phyloP scores from a whole-genome alignment of 1,140 invertebrate genomes.

The Brachionus paranguensis region DNA sequence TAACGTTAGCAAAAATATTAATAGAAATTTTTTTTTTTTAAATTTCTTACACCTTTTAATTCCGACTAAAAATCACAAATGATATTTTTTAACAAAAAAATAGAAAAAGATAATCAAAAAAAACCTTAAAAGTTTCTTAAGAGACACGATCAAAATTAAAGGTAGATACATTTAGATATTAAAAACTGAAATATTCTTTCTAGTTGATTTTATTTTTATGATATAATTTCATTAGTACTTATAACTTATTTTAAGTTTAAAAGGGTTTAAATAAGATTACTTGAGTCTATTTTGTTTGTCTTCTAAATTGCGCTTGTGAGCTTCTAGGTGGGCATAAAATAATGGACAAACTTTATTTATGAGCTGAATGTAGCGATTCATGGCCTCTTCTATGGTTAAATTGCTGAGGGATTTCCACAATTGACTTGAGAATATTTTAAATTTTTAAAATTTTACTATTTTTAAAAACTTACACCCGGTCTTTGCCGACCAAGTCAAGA shows the following conservation, averaged over 20 bases:
- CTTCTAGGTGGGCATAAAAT: slow-evolving; percentile 83
- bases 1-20: too few relatives aligned
- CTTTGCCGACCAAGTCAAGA: slow-evolving; percentile 86
- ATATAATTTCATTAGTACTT: too few relatives aligned
- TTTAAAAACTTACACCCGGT: slow-evolving; percentile 64
- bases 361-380: slow-evolving; percentile 80
- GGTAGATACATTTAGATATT: too few relatives aligned
- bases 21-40: too few relatives aligned
- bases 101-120: too few relatives aligned
- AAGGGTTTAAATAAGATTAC: background rate
- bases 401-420: slow-evolving; percentile 86
- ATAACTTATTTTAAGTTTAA: background rate
- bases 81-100: too few relatives aligned
- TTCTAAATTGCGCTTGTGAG: slow-evolving; percentile 75
- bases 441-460: background rate
- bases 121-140: too few relatives aligned
- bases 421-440: slow-evolving; percentile 58
- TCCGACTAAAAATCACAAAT: too few relatives aligned
- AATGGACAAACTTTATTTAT: slow-evolving; percentile 77
- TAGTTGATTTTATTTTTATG: too few relatives aligned
- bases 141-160: too few relatives aligned
- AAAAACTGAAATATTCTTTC: too few relatives aligned
- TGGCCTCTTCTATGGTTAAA: slow-evolving; percentile 75
- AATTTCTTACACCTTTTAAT: too few relatives aligned
- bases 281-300: slow-evolving; percentile 59